Evolutionary conservation across 2,797 vertebrate genomes (phyloP).

Genomic region (Anomalospiza imberbis): DNA sequence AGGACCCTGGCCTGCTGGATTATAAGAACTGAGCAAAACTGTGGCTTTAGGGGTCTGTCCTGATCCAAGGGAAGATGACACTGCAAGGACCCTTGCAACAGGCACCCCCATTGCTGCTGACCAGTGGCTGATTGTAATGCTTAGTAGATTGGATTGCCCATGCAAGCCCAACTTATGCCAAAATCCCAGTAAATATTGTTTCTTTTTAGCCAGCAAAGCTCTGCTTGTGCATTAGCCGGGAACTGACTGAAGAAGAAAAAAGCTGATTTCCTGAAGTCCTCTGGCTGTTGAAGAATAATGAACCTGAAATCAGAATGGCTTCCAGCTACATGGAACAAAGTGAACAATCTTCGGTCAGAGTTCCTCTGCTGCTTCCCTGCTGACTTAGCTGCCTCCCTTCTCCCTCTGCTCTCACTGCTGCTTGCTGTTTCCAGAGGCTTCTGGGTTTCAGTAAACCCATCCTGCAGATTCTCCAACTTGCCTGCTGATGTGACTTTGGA

Average conservation of each 20-base stretch:
- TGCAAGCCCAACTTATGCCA: neutral
- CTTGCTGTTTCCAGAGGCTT: neutral
- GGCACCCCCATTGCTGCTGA: rapidly evolving
- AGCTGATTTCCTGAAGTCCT: neutral
- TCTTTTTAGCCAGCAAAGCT: neutral
- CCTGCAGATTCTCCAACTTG: neutral
- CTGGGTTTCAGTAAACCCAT: neutral
- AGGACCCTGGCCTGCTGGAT: neutral
- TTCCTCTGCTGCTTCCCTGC: neutral
- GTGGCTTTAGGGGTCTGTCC: neutral
- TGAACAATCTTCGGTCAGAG: neutral
- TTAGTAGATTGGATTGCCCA: neutral
- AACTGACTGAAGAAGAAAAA: neutral
- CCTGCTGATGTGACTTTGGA: neutral
- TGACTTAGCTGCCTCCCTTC: neutral
- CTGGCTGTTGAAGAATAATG: neutral
- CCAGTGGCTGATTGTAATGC: neutral
- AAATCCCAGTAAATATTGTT: neutral
- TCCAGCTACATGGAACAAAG: neutral
- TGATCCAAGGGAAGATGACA: neutral
- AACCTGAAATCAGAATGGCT: neutral
- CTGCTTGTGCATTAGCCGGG: neutral
- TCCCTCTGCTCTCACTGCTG: neutral
- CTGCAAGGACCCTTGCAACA: neutral
- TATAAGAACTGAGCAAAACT: neutral